Evolutionary conservation across 2,888 invertebrate species (phyloP), one percentile per base, ranked within the genome.

Genomic region (Eristalis pertinax): DNA sequence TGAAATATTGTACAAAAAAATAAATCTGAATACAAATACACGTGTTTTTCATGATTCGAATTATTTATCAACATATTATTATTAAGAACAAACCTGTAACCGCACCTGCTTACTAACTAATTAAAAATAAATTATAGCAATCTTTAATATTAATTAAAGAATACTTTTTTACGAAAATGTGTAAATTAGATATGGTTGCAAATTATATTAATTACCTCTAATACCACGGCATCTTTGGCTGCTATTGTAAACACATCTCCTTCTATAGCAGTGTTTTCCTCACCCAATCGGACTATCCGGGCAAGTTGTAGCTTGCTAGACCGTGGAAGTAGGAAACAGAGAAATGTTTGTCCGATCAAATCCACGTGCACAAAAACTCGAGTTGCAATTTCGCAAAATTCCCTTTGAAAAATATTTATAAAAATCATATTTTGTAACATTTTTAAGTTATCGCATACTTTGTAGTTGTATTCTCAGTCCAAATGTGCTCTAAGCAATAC

Each of bases 351-450:
- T 0, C 97, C 97, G 50, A 97, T 96, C 70, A 98, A 93, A 93
- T 99, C 98, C n/a, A 95, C 95, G 70, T 96, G 96, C 32, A 98
- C 92, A 90, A 99, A 98, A 0, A 96, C 97, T 90, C 96, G 97
- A 0, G 95, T 94, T 7, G 97, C 96, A 85, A 95, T 94, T 86
- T 95, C 95, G 89, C 94, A 90, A 90, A 91, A 91, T 89, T 95
- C 93, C 89, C 95, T 94, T 88, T 24, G 82, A 70, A 70, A 41
- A 19, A 50, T 2, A 32, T n/a, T 50, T 1, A 50, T 50, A 8
- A 50, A 19, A 1, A 19, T 8, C 19, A 5, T 50, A 3, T 50
- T 5, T n/a, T 8, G 19, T 19, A 10, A 63, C 11, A n/a, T 35
- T 11, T 60, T 50, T n/a, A 8, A 8, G 19, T n/a, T 8, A 50